phyloP scores from a whole-genome alignment of 2,797 vertebrate species.

The Gymnocypris eckloni region DNA sequence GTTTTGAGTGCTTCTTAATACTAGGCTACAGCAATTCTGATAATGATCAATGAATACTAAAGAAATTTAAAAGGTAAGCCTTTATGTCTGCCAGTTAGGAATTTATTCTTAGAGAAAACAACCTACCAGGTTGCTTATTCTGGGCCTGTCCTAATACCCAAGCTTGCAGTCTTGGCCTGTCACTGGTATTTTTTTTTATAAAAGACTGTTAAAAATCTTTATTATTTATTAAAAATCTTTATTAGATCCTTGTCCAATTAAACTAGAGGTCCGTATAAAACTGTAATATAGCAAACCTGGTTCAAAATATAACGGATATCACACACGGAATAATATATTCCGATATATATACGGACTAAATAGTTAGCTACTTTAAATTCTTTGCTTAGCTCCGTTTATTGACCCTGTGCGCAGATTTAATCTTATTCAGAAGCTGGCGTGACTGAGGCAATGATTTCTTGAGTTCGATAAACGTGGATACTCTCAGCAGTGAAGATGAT shows the following conservation, averaged over 20 bases:
- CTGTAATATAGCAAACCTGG: background rate
- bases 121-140: background rate
- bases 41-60: background rate
- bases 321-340: background rate
- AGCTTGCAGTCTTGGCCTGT: background rate
- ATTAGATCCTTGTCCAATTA: background rate
- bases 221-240: background rate
- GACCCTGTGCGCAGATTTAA: constrained; percentile 25
- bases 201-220: background rate
- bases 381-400: constrained; percentile 24
- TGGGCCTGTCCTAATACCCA: background rate
- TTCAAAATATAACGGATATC: background rate
- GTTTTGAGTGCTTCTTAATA: background rate
- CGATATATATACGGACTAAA: background rate
- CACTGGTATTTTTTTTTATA: background rate
- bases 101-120: background rate
- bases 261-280: background rate
- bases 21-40: background rate
- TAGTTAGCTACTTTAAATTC: constrained; percentile 22
- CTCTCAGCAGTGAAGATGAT: constrained; percentile 26
- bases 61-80: background rate
- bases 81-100: background rate
- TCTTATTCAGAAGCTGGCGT: constrained; percentile 34
- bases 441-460: constrained; percentile 40
- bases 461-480: constrained; percentile 34